Conservation (phyloP, 2,888 invertebrate genomes). For the Cyclophora albipunctata region DNA sequence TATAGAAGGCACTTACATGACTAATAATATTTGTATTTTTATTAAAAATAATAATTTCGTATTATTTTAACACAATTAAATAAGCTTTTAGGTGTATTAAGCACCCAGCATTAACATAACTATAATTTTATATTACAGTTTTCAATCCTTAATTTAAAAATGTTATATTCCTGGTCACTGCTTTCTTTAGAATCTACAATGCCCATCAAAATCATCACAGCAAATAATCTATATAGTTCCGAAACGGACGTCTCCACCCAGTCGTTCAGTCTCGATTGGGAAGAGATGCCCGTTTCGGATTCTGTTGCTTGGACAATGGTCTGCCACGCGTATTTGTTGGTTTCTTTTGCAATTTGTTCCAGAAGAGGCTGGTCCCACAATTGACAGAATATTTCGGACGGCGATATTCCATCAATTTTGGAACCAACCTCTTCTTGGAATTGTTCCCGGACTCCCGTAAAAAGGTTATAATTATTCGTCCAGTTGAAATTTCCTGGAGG, state of each 20-base stretch:
- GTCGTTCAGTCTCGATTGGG: background rate
- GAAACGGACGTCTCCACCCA: background rate
- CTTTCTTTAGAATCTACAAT: too few relatives aligned
- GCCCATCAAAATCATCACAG: too few relatives aligned
- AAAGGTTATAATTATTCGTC: background rate
- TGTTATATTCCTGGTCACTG: too few relatives aligned
- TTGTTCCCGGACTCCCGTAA: background rate
- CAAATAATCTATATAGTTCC: too few relatives aligned
- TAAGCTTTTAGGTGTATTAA: too few relatives aligned
- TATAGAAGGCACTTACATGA: too few relatives aligned
- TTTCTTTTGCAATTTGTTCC: background rate
- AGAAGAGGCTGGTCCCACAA: background rate
- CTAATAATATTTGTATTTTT: too few relatives aligned
- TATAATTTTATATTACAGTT: too few relatives aligned
- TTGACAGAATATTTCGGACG: background rate
- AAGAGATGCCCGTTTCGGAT: background rate
- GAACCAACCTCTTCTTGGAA: background rate
- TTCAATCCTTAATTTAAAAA: too few relatives aligned
- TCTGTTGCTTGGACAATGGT: background rate
- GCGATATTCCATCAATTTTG: background rate
- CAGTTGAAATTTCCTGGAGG: background rate
- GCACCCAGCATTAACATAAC: too few relatives aligned
- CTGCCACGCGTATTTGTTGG: background rate
- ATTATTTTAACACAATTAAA: too few relatives aligned
- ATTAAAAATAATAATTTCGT: too few relatives aligned